Percentiles rank a stretch among this genome's conserved stretches.
Evolutionary conservation across 2,888 invertebrate species (phyloP).

Genomic region (Eristalis pertinax): DNA sequence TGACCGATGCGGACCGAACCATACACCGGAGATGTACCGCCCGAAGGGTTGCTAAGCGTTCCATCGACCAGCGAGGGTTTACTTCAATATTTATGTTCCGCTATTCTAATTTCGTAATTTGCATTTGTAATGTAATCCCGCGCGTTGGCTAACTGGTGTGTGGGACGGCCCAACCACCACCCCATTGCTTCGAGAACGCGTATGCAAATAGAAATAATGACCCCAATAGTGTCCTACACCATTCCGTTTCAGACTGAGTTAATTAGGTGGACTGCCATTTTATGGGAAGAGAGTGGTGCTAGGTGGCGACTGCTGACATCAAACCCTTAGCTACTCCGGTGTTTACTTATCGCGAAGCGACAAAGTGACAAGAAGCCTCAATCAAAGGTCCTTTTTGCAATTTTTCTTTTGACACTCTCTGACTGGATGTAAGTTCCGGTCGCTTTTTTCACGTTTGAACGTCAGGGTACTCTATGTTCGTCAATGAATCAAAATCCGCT

Average conservation of each 20-base stretch:
- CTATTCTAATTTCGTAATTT: conserved; percentile 65
- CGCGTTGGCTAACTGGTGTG: conserved; percentile 38
- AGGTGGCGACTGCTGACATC: background rate
- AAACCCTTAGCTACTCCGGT: background rate
- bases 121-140: conserved; percentile 65
- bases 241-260: conserved; percentile 6
- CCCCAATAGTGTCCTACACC: background rate
- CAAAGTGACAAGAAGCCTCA: conserved; percentile 59
- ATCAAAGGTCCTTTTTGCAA: conserved; percentile 63
- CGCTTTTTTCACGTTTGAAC: background rate
- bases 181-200: background rate
- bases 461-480: background rate
- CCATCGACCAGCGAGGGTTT: conserved; percentile 2
- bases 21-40: background rate
- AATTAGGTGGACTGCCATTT: conserved; percentile 59
- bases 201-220: conserved; percentile 48
- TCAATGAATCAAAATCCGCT: conserved; percentile 30
- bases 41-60: conserved; percentile 36
- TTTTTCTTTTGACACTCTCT: conserved; percentile 39
- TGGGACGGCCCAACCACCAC: background rate
- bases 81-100: conserved; percentile 54
- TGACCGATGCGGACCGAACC: conserved; percentile 23
- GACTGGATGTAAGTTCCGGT: background rate
- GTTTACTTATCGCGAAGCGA: conserved; percentile 36
- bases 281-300: conserved; percentile 12